These are phyloP conservation scores for Mylabris sibirica DNA, from an alignment of 2,888 invertebrate species.

Conservation along the genomic window DNA sequence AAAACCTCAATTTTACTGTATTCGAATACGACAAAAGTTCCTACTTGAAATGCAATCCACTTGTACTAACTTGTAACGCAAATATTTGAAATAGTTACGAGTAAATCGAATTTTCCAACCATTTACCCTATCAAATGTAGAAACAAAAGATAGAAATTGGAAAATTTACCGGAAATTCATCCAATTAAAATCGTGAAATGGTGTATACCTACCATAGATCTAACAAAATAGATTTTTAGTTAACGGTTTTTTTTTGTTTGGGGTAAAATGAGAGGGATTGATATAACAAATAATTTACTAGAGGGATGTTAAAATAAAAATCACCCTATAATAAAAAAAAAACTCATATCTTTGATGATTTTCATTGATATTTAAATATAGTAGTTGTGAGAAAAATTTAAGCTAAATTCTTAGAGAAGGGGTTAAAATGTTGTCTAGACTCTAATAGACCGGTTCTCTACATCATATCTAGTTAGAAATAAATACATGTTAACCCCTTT, in stretches of 20 bases:
- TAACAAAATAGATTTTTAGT: not conserved
- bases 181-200: conserved; percentile 2
- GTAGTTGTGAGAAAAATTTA: conserved; percentile 11
- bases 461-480: not conserved
- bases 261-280: conserved; percentile 5
- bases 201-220: not conserved
- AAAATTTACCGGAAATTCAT: conserved; percentile 2
- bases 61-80: conserved; percentile 10
- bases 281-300: conserved; percentile 6
- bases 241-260: not conserved
- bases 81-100: conserved; percentile 13
- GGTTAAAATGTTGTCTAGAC: conserved; percentile 3
- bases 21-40: conserved; percentile 1
- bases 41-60: conserved; percentile 12
- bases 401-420: not conserved
- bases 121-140: conserved; percentile 7
- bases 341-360: conserved; percentile 5
- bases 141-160: conserved; percentile 9
- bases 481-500: conserved; percentile 2
- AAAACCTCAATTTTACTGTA: not conserved
- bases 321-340: not conserved
- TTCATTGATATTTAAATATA: conserved; percentile 9
- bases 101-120: conserved; percentile 9
- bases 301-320: not conserved
- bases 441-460: conserved; percentile 1